These are phyloP conservation scores for Schizopygopsis pylzovi DNA, from an alignment of 2,797 vertebrate genomes.

Conservation along the genomic window DNA sequence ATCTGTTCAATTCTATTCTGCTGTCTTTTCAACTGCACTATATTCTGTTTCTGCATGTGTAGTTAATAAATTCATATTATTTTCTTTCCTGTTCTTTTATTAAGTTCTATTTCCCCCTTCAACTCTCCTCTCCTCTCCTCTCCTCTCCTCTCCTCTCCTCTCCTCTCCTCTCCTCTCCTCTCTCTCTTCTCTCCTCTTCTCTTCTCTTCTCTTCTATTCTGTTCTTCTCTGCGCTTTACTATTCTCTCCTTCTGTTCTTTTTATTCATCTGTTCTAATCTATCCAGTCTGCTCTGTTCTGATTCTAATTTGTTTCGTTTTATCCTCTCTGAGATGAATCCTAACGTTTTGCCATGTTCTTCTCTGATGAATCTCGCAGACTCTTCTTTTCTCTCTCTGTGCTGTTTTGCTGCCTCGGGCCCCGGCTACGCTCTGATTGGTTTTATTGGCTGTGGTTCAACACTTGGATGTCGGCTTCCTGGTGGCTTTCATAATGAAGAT, in stretches of 20 bases:
- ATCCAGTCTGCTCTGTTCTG: neutral
- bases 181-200: too few relatives aligned
- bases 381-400: constrained; percentile 30
- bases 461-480: constrained; percentile 64
- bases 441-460: constrained; percentile 71
- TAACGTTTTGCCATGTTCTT: constrained; percentile 38
- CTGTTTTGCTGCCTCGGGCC: constrained; percentile 44
- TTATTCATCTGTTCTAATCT: neutral
- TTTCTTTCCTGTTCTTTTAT: neutral
- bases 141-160: neutral
- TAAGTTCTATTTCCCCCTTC: neutral
- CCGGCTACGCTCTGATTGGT: constrained; percentile 70
- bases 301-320: constrained; percentile 23
- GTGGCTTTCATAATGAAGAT: constrained; percentile 72
- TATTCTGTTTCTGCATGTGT: neutral
- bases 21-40: neutral
- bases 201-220: neutral
- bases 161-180: neutral
- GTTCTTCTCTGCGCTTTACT: neutral
- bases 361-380: constrained; percentile 39
- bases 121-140: neutral
- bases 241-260: neutral
- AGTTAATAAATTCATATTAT: neutral
- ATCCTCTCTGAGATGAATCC: constrained; percentile 18
- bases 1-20: neutral